These are phyloP conservation scores for Platalea minor DNA, from an alignment of 2,797 vertebrate genomes.

Conservation along the genomic window DNA sequence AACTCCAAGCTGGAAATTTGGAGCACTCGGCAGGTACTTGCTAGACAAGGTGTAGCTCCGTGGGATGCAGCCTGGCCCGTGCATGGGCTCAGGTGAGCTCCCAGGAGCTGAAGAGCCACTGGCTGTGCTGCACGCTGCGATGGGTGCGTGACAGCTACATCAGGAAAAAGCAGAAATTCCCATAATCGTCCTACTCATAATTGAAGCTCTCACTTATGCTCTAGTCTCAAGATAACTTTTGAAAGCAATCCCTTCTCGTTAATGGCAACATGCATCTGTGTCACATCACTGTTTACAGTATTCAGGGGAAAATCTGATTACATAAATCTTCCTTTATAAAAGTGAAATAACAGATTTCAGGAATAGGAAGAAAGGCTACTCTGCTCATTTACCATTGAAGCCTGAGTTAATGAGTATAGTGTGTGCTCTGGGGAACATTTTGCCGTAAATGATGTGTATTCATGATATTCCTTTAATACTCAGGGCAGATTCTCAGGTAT, in stretches of 20 bases:
- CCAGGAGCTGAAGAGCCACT: neutral
- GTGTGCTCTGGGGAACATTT: neutral
- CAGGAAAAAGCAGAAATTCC: neutral
- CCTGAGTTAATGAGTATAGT: neutral
- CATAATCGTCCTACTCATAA: neutral
- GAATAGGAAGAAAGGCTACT: neutral
- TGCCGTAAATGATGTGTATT: constrained; percentile 5
- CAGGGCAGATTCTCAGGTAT: neutral
- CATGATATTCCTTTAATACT: neutral
- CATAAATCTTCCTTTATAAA: neutral
- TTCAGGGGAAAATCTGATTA: constrained; percentile 2
- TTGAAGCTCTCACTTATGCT: neutral
- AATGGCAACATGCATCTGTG: neutral
- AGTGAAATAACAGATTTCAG: neutral
- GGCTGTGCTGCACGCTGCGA: neutral
- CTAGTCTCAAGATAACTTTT: neutral
- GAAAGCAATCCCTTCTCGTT: constrained; percentile 23
- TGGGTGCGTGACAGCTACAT: neutral
- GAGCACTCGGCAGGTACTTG: neutral
- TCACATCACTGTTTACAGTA: neutral
- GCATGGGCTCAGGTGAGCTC: neutral
- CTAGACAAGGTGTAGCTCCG: rapidly evolving
- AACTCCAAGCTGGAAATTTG: neutral
- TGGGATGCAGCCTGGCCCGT: neutral
- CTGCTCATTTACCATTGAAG: neutral